These are phyloP conservation scores for Brenthis hecate DNA, from an alignment of 2,888 invertebrate genomes.

Conservation along the genomic window DNA sequence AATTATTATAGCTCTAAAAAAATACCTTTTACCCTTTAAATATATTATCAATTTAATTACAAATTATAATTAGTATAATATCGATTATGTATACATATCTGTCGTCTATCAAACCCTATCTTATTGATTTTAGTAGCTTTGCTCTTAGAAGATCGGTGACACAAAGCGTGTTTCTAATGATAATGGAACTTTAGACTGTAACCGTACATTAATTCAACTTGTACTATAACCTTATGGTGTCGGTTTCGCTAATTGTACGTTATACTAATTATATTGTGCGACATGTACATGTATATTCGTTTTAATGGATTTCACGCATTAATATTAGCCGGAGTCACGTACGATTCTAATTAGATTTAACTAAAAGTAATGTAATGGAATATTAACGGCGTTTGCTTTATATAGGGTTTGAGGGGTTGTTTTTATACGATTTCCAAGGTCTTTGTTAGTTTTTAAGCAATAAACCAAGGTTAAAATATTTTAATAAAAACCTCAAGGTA, in stretches of 20 bases:
- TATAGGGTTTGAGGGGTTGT: constrained; percentile 3
- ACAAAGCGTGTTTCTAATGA: constrained; percentile 69
- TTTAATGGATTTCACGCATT: constrained; percentile 71
- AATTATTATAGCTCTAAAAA: too few species aligned
- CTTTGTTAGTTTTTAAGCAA: background rate
- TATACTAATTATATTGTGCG: constrained; percentile 76
- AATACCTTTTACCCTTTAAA: too few species aligned
- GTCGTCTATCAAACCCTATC: background rate
- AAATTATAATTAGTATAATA: background rate
- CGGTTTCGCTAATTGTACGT: constrained; percentile 80
- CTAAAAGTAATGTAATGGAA: constrained; percentile 47
- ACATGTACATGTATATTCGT: constrained; percentile 62
- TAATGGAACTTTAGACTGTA: constrained; percentile 80
- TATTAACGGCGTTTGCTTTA: constrained; percentile 37
- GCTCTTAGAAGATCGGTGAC: constrained; percentile 6
- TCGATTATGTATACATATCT: background rate
- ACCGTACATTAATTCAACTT: constrained; percentile 79
- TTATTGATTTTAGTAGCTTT: constrained; percentile 3
- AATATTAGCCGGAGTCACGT: constrained; percentile 58
- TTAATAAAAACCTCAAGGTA: background rate
- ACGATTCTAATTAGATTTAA: constrained; percentile 49
- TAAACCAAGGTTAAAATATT: background rate
- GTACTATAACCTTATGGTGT: constrained; percentile 77
- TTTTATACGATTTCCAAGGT: background rate
- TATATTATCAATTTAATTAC: too few species aligned